A percentile compares a stretch with the other conserved stretches of the same genome.
These are phyloP conservation scores for Polyodon spathula DNA, from an alignment of 2,113 vertebrate genomes.

Conservation along the genomic window DNA sequence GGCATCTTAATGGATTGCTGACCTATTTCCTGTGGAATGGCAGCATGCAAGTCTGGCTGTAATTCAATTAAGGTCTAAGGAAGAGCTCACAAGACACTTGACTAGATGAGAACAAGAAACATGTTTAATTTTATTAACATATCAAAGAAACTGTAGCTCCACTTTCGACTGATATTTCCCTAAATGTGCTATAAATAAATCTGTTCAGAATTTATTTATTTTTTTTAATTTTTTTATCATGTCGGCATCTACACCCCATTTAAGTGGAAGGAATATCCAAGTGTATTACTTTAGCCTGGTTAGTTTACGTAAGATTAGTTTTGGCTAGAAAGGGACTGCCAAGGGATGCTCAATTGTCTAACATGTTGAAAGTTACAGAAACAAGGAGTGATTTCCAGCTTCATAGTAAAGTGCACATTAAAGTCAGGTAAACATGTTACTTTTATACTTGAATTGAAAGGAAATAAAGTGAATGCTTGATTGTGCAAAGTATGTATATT, in stretches of 20 bases:
- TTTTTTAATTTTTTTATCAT: background rate
- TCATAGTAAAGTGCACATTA: too few relatives aligned
- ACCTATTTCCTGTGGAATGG: constrained; percentile 90
- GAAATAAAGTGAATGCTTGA: too few relatives aligned
- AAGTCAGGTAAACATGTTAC: too few relatives aligned
- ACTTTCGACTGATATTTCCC: background rate
- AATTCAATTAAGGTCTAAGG: constrained; percentile 75
- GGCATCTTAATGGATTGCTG: constrained; percentile 98
- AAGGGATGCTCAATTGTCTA: too few relatives aligned
- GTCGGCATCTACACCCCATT: background rate
- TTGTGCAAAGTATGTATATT: too few relatives aligned
- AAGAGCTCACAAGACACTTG: constrained; percentile 56
- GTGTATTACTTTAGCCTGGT: background rate
- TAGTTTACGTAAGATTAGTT: background rate
- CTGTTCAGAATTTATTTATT: background rate
- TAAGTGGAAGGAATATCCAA: too few relatives aligned
- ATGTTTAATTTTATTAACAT: constrained; percentile 9
- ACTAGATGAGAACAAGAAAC: constrained; percentile 42
- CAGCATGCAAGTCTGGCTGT: constrained; percentile 75
- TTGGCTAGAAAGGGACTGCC: too few relatives aligned
- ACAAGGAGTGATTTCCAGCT: too few relatives aligned
- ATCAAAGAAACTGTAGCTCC: background rate
- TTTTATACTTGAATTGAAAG: too few relatives aligned
- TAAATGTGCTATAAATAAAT: background rate
- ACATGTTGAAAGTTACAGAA: too few relatives aligned